phyloP scores from a whole-genome alignment of 1,140 invertebrate genomes.

The Gyrodactylus bullatarudis region DNA sequence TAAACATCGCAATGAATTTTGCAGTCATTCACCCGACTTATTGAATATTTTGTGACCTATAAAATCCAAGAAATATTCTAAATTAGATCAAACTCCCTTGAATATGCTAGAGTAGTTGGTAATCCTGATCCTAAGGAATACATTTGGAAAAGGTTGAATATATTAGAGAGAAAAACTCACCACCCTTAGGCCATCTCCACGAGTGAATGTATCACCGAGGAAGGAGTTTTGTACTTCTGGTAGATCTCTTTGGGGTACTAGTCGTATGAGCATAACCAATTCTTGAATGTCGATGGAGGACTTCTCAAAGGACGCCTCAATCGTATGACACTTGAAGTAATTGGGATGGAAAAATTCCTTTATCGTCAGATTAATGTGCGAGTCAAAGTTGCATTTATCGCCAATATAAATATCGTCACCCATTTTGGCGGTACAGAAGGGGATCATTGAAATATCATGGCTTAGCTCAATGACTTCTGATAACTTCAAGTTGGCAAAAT shows the following conservation, averaged over 20 bases:
- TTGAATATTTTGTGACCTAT: background rate
- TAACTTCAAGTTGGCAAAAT: background rate
- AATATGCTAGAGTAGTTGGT: no score
- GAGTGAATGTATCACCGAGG: background rate
- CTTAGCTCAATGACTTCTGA: background rate
- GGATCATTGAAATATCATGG: background rate
- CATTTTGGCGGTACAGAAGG: background rate
- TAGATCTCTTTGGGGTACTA: background rate
- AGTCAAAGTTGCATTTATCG: background rate
- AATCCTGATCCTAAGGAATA: no score
- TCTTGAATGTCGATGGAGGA: background rate
- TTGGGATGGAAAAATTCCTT: background rate
- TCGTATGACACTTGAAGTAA: conserved; percentile 1
- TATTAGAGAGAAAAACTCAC: no score
- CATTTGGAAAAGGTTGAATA: no score
- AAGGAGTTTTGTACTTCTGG: background rate
- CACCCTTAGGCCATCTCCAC: conserved; percentile 1
- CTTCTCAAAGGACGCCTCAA: background rate
- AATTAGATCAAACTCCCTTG: no score
- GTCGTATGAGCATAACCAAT: background rate
- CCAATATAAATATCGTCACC: background rate
- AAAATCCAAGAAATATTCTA: no score
- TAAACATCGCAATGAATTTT: background rate
- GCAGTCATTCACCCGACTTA: background rate
- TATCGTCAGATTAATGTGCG: background rate